Conservation (phyloP, 1,140 invertebrate genomes). For the Cotesia vestalis region DNA sequence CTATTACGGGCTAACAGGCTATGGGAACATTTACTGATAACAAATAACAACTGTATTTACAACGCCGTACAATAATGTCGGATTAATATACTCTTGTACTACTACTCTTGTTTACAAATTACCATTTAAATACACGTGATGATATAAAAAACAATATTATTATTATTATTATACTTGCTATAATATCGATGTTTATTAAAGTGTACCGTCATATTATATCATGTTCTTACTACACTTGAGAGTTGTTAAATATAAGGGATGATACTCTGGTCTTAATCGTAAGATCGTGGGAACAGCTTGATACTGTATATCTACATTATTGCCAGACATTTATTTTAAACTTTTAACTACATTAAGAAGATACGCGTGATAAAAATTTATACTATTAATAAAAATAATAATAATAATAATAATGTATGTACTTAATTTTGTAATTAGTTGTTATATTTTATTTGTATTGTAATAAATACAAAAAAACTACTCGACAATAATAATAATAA, state of each 20-base stretch:
- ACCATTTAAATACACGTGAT: neutral
- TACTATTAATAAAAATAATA: no score
- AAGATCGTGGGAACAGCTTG: slow-evolving; percentile 10
- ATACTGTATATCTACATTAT: neutral
- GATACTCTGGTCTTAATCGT: neutral
- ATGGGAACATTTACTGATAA: slow-evolving; percentile 64
- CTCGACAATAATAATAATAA: no score
- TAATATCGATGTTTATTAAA: no score
- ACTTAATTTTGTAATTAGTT: no score
- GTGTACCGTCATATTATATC: neutral
- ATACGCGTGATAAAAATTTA: neutral
- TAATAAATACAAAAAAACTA: no score
- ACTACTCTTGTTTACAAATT: slow-evolving; percentile 2
- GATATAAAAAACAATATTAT: neutral
- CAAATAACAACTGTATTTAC: slow-evolving; percentile 49
- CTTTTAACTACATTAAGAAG: neutral
- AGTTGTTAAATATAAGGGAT: neutral
- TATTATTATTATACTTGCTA: no score
- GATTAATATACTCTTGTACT: neutral
- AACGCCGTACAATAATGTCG: neutral
- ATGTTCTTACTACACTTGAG: slow-evolving; percentile 2
- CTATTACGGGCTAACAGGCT: slow-evolving; percentile 56
- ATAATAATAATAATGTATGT: no score
- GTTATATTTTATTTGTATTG: no score
- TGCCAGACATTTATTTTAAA: no score